Conservation (phyloP, 2,797 vertebrate genomes). For the Labroides dimidiatus region DNA sequence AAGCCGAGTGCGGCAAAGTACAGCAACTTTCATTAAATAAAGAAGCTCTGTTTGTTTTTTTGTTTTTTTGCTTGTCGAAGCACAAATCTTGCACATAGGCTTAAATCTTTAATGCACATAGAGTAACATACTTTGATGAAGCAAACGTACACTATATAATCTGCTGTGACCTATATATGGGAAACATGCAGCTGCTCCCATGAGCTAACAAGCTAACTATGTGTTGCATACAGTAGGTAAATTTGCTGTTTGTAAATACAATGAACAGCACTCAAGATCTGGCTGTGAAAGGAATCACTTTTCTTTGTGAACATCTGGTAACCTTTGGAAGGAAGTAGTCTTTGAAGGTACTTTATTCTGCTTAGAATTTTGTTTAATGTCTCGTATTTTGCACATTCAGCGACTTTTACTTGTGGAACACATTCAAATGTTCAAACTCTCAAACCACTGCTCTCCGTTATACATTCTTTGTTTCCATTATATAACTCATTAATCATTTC, state of each 20-base stretch:
- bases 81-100: not conserved
- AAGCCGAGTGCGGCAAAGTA: too few species aligned
- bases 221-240: constrained; percentile 1
- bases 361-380: too few species aligned
- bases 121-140: not conserved
- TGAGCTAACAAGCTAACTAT: constrained; percentile 12
- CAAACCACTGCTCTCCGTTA: too few species aligned
- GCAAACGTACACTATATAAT: not conserved
- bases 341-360: too few species aligned
- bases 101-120: not conserved
- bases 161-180: constrained; percentile 4
- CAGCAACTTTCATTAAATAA: not conserved
- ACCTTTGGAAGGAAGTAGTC: too few species aligned
- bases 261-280: constrained; percentile 2
- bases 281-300: not conserved
- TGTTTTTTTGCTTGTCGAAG: not conserved
- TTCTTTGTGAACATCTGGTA: too few species aligned
- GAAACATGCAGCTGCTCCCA: not conserved
- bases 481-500: not conserved
- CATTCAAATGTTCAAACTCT: too few species aligned
- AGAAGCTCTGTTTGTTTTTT: not conserved
- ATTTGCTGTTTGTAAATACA: constrained; percentile 11
- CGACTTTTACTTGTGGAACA: too few species aligned
- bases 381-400: too few species aligned
- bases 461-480: too few species aligned